Evolutionary conservation across 2,888 invertebrate species (phyloP).

Genomic region (Caenorhabditis wallacei): DNA sequence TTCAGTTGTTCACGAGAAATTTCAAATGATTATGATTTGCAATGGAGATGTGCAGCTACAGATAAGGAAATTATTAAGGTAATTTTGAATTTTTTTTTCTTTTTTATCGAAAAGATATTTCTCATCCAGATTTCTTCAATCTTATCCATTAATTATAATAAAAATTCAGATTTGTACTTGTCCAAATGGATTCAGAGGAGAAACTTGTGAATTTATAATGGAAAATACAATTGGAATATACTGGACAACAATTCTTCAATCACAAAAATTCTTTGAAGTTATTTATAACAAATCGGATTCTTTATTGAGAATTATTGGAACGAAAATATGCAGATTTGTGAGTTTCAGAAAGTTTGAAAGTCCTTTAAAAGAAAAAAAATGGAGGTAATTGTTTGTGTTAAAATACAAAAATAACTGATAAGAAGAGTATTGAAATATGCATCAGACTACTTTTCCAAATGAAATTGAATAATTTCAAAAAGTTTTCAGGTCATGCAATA

Average conservation of each 20-base stretch:
- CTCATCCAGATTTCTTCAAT: no score
- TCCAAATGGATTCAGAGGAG: conserved; percentile 56
- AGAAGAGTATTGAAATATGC: no score
- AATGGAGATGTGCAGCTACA: conserved; percentile 37
- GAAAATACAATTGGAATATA: conserved; percentile 27
- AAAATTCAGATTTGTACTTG: conserved; percentile 55
- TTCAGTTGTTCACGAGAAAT: conserved; percentile 36
- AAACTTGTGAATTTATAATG: conserved; percentile 59
- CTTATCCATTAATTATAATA: no score
- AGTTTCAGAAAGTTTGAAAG: not conserved
- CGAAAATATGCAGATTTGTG: not conserved
- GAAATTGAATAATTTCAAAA: no score
- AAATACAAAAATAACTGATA: not conserved
- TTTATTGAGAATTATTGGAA: conserved; percentile 10
- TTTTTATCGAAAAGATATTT: not conserved
- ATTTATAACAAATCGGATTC: conserved; percentile 36
- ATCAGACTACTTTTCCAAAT: no score
- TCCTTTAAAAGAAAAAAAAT: not conserved
- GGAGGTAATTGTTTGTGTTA: no score
- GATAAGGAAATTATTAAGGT: conserved; percentile 21
- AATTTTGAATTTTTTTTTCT: not conserved
- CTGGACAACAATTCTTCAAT: conserved; percentile 27
- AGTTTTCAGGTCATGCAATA: conserved; percentile 7
- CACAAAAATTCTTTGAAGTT: conserved; percentile 44
- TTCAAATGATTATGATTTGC: conserved; percentile 33